These are phyloP conservation scores for Alcedo quadribrachys DNA, from an alignment of 2,797 vertebrate genomes.

Conservation along the genomic window DNA sequence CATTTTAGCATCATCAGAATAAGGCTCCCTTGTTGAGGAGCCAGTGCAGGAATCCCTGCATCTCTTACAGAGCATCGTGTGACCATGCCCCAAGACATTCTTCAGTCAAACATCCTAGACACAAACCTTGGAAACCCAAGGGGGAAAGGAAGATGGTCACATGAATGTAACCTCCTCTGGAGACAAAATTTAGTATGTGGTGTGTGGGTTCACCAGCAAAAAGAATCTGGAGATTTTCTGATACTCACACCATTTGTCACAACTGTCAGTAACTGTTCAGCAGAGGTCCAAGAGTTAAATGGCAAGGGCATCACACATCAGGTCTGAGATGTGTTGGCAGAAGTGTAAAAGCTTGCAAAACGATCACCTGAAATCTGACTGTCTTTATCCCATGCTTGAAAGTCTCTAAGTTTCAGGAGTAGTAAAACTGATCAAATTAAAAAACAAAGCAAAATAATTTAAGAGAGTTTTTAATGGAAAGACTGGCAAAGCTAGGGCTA, in stretches of 20 bases:
- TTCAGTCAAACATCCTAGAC: neutral
- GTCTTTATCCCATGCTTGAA: neutral
- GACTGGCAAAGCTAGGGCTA: conserved; percentile 8
- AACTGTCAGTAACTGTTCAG: neutral
- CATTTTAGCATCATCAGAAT: neutral
- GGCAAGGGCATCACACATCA: neutral
- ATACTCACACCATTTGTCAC: neutral
- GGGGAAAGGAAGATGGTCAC: neutral
- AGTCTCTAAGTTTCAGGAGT: neutral
- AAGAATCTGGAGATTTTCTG: neutral
- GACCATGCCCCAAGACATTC: neutral
- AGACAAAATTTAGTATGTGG: neutral
- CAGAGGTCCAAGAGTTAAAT: neutral
- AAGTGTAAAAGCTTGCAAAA: conserved; percentile 16
- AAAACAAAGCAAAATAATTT: conserved; percentile 27
- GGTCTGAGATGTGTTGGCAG: neutral
- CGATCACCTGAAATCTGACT: neutral
- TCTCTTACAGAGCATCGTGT: neutral
- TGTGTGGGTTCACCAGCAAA: neutral
- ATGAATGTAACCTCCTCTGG: neutral
- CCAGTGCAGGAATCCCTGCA: neutral
- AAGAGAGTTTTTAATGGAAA: conserved; percentile 10
- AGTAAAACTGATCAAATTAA: conserved; percentile 24
- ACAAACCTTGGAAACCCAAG: neutral
- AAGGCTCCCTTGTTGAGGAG: neutral